Conservation (phyloP, 2,113 vertebrate species). For the Daphoenositta chrysoptera region DNA sequence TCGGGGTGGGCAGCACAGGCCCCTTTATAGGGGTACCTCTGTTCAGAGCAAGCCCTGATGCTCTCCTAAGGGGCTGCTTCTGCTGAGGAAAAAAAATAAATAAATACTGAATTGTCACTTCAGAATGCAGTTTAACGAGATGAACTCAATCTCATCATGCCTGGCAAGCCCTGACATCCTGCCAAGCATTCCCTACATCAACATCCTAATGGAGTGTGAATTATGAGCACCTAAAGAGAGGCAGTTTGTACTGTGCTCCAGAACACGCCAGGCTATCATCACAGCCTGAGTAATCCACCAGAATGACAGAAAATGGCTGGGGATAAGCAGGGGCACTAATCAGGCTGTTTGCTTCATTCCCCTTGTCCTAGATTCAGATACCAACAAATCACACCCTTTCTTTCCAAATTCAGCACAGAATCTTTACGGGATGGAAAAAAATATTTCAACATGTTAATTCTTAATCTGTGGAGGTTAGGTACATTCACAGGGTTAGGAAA, state of each 20-base stretch:
- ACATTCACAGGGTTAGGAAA: neutral
- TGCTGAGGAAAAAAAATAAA: neutral
- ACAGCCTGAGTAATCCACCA: conserved; percentile 15
- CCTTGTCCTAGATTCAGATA: conserved; percentile 3
- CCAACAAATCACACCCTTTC: neutral
- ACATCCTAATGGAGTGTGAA: conserved; percentile 43
- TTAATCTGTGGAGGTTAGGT: neutral
- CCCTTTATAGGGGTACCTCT: neutral
- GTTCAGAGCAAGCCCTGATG: neutral
- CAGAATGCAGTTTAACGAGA: conserved; percentile 1
- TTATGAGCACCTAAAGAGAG: conserved; percentile 41
- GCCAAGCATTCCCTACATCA: conserved; percentile 11
- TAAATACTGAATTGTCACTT: neutral
- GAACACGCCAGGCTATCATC: conserved; percentile 16
- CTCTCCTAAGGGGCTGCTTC: neutral
- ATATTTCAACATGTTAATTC: neutral
- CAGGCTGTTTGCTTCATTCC: neutral
- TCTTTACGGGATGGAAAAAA: neutral
- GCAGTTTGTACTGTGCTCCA: conserved; percentile 37
- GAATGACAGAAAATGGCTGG: conserved; percentile 19
- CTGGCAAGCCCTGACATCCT: conserved; percentile 14
- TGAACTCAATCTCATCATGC: conserved; percentile 8
- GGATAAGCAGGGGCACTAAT: conserved; percentile 15
- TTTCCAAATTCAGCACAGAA: conserved; percentile 1
- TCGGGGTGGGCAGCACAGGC: neutral